A percentile compares a stretch with the other conserved stretches of the same genome.
phyloP scores from a whole-genome alignment of 2,888 invertebrate species.

The Oegoconia quadripuncta region DNA sequence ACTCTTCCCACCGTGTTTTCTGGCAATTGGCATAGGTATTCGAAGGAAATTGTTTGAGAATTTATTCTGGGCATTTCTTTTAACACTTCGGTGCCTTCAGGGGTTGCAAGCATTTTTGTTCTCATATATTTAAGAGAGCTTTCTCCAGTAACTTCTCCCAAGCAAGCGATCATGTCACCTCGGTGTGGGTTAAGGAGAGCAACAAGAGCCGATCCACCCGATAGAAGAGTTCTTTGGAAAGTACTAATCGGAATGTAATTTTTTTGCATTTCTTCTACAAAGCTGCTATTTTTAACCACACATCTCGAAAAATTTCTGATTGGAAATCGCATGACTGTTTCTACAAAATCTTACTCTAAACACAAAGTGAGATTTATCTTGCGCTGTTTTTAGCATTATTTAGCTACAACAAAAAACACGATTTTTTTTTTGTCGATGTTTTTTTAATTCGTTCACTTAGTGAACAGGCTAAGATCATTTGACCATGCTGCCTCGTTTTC shows the following conservation, averaged over 20 bases:
- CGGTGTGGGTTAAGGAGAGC: slow-evolving; percentile 89
- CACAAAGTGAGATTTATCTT: no score
- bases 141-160: slow-evolving; percentile 94
- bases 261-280: slow-evolving; percentile 80
- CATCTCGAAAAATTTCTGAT: neutral
- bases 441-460: no score
- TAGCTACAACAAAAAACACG: no score
- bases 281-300: slow-evolving; percentile 45
- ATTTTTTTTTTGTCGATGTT: no score
- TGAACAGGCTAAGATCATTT: no score
- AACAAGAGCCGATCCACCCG: slow-evolving; percentile 92
- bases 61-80: slow-evolving; percentile 92
- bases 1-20: slow-evolving; percentile 90
- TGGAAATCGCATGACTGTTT: no score
- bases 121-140: slow-evolving; percentile 85
- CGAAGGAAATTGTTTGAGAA: slow-evolving; percentile 87
- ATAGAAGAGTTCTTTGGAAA: slow-evolving; percentile 88
- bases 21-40: slow-evolving; percentile 84
- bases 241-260: slow-evolving; percentile 82
- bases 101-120: slow-evolving; percentile 85
- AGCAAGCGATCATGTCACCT: slow-evolving; percentile 95
- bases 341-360: no score
- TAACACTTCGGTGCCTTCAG: slow-evolving; percentile 88
- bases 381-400: no score
- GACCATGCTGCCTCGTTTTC: no score